A percentile compares a stretch with the other conserved stretches of the same genome.
Conservation (phyloP, 2,888 invertebrate genomes). For the Rhagophthalmus giganteus region DNA sequence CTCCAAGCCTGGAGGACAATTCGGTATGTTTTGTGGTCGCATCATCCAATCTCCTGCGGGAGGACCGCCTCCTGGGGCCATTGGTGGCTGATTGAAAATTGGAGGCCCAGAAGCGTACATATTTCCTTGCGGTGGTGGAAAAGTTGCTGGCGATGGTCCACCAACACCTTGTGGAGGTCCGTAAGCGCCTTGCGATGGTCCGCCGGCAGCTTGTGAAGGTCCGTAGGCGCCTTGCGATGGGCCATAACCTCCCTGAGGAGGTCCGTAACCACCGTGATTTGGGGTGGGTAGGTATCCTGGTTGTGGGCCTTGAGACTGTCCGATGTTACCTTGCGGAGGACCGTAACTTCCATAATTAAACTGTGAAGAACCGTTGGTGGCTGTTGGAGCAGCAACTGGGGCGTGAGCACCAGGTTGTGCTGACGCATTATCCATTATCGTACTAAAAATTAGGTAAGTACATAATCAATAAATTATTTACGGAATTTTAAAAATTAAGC, state of each 20-base stretch:
- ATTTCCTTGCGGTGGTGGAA: conserved; percentile 1
- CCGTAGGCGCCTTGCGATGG: background rate
- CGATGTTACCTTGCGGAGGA: no score
- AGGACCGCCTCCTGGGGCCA: conserved; percentile 24
- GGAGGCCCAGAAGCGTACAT: background rate
- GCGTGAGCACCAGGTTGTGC: no score
- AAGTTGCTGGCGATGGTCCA: background rate
- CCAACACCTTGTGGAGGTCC: conserved; percentile 52
- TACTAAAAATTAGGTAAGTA: background rate
- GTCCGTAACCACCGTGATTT: background rate
- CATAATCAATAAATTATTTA: no score
- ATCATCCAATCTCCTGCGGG: conserved; percentile 41
- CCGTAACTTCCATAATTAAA: background rate
- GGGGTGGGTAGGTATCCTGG: background rate
- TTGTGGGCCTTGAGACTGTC: no score
- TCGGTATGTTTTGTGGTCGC: conserved; percentile 59
- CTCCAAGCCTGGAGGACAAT: conserved; percentile 78
- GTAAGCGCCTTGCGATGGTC: background rate
- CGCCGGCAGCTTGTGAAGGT: background rate
- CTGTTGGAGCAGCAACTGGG: background rate
- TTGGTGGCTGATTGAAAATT: conserved; percentile 3
- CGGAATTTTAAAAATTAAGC: no score
- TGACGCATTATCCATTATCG: background rate
- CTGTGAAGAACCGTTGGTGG: background rate
- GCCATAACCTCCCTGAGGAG: conserved; percentile 4